Percentiles rank a stretch among this genome's conserved stretches.
phyloP scores from a whole-genome alignment of 2,888 invertebrate species.

The Athalia rosae region DNA sequence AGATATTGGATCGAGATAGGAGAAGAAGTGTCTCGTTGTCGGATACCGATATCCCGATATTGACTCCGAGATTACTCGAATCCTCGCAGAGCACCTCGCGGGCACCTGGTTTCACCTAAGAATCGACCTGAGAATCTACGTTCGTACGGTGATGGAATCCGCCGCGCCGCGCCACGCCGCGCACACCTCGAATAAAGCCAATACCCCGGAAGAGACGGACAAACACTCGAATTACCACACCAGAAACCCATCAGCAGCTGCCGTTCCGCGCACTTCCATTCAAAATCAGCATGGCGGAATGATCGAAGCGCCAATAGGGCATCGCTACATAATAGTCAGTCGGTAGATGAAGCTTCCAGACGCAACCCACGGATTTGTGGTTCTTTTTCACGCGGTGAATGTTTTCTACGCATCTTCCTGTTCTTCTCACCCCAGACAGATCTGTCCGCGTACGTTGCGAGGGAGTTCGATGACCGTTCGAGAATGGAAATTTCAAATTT shows the following conservation, averaged over 20 bases:
- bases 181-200: slow-evolving; percentile 37
- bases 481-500: background rate
- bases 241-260: slow-evolving; percentile 57
- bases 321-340: slow-evolving; percentile 56
- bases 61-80: slow-evolving; percentile 29
- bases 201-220: slow-evolving; percentile 49
- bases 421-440: slow-evolving; percentile 19
- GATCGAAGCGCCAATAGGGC: slow-evolving; percentile 72
- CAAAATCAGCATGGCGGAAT: slow-evolving; percentile 71
- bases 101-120: too few relatives aligned
- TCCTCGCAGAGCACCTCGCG: background rate
- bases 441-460: background rate
- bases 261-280: slow-evolving; percentile 63
- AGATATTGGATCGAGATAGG: slow-evolving; percentile 71
- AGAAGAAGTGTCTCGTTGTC: slow-evolving; percentile 42
- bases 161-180: background rate
- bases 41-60: slow-evolving; percentile 31
- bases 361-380: slow-evolving; percentile 71
- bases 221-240: slow-evolving; percentile 60
- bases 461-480: background rate
- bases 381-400: slow-evolving; percentile 61
- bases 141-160: slow-evolving; percentile 27
- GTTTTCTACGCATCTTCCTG: slow-evolving; percentile 41
- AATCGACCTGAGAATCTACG: background rate
- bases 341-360: background rate